phyloP scores from a whole-genome alignment of 2,113 vertebrate genomes.

The Eclectus roratus region DNA sequence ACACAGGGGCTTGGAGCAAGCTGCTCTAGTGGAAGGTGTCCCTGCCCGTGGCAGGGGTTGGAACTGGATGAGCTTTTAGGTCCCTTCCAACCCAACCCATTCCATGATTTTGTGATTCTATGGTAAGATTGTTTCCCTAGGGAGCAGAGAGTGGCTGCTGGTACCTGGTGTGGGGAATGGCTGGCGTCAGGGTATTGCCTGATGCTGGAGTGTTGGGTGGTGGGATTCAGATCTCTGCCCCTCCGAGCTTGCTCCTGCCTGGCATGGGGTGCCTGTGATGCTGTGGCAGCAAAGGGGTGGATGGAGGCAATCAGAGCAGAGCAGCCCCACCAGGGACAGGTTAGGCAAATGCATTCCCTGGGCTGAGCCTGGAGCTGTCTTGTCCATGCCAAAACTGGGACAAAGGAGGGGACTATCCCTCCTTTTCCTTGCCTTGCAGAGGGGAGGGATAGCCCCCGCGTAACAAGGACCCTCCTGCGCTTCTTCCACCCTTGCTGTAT shows the following conservation, averaged over 20 bases:
- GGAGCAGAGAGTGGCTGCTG: neutral
- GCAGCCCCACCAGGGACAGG: neutral
- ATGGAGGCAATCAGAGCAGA: neutral
- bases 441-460: rapidly evolving
- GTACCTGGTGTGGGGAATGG: neutral
- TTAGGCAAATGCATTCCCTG: neutral
- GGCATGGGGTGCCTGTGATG: rapidly evolving
- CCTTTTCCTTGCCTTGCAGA: neutral
- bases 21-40: neutral
- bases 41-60: neutral
- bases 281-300: neutral
- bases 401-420: neutral
- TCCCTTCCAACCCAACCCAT: neutral
- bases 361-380: neutral
- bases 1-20: too few relatives aligned
- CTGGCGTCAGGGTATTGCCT: neutral
- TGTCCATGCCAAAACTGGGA: rapidly evolving
- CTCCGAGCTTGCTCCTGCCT: neutral
- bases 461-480: neutral
- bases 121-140: neutral
- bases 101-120: neutral
- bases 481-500: rapidly evolving
- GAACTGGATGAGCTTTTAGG: neutral
- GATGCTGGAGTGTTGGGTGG: neutral
- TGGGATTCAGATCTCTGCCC: neutral